Base-by-base conservation (phyloP, 2,113 vertebrate genomes). In the Phodopus roborovskii region DNA sequence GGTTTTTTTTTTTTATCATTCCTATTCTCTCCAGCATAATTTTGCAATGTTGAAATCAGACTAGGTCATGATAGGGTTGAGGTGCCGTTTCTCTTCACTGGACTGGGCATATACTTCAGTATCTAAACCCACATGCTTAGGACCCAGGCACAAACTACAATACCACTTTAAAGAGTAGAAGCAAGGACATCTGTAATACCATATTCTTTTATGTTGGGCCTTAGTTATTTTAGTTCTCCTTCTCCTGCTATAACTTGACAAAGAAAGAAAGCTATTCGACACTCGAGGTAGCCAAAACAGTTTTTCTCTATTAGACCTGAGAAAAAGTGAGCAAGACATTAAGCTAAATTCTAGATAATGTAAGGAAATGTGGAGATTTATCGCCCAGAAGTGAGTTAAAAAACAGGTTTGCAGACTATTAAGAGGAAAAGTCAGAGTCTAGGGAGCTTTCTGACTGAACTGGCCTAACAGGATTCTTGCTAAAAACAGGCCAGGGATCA, bases 371-470 rank as follows among this genome's bases (percentile, higher is more conserved):
- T 56, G 28, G 28, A 9, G 42, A 88, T 53, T 88, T 70, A 53
- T 73, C 56, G 30, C 20, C 48, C 39, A 45, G 58, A 16, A 56
- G 5, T 16, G 73, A 36, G 33, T 70, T 68, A 10, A 39, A 39
- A 45, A 62, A 48, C 33, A n/a, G 19, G 3, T 50, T 62, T 19
- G 62, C 15, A 28, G 56, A 20, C 88, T 26, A 82, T 26, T 45
- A 56, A 87, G 10, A 74, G 28, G 20, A 75, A 85, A 22, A 8
- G 26, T 84, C 79, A 89, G 42, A 7, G 81, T 36, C 56, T 26
- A 62, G 56, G 82, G 24, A 45, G 6, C 33, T 64, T 70, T 73
- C 84, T 85, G 26, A 68, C 74, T 95, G 86, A 95, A 91, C 83
- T 71, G 74, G 30, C 56, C 90, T 87, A 74, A 66, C 11, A 82